Base-by-base conservation (phyloP, 35 echinoderm and acorn worm species). In the Apostichopus parvimensis region DNA sequence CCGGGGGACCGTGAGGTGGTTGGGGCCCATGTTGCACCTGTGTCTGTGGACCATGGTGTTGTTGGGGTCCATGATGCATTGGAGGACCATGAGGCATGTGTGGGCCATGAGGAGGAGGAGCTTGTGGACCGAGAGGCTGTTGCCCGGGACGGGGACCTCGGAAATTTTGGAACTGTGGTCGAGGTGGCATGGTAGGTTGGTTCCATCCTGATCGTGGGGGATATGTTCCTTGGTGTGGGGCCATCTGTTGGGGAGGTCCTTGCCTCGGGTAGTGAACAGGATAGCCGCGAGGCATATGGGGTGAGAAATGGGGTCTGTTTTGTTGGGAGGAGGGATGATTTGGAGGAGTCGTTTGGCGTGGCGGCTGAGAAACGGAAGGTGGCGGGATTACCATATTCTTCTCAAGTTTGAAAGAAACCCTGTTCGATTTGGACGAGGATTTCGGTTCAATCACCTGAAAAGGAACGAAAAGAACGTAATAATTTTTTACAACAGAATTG, bases 211-310 rank as follows among this genome's bases (percentile, higher is more conserved):
- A 26, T 18, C n/a, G n/a, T 8, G 83, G 26, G 24, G 24, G 82
- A 53, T 90, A 77, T 25, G 87, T 11, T 90, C 71, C 64, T 60
- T 87, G 83, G 83, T 57, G 87, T 53, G 87, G 87, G 53, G 87
- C 9, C 64, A 77, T 58, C 21, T 91, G 82, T n/a, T 88, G 91
- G 57, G 94, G 94, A 26, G 86, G 87, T 45, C 86, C 78, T 89
- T 90, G 93, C 77, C 86, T 54, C 13, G 93, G 93, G 26, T 71
- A 79, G 25, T 62, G 79, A 23, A 88, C 77, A 14, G 91, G 91
- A 77, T 92, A 92, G 6, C 77, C 88, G 17, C 93, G 88, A 34
- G 89, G 93, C 21, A 90, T 91, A 45, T 91, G 93, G 12, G 86
- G 22, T 2, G 87, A 92, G 80, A 79, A 79, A 18, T 70, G 91